phyloP scores from a whole-genome alignment of 2,888 invertebrate species.

The Netelia melanura region DNA sequence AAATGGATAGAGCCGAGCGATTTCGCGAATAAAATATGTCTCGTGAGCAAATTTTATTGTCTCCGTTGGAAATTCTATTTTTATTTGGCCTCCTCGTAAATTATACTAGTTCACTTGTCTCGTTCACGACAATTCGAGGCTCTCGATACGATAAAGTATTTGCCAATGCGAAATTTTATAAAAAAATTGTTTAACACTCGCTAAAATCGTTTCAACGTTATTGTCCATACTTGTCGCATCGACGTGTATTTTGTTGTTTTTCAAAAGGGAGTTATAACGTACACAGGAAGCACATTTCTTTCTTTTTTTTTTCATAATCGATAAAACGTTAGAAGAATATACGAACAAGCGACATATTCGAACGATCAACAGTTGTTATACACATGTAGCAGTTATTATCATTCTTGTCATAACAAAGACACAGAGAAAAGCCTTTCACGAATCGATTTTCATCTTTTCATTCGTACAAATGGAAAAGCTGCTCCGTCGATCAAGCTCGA shows the following conservation, averaged over 20 bases:
- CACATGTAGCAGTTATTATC: conserved; percentile 12
- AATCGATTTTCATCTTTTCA: conserved; percentile 18
- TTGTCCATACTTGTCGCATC: background rate
- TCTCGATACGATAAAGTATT: background rate
- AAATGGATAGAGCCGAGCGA: conserved; percentile 18
- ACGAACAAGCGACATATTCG: conserved; percentile 6
- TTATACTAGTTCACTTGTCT: background rate
- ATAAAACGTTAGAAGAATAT: conserved; percentile 18
- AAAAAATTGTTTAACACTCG: no score
- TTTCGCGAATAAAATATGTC: conserved; percentile 29
- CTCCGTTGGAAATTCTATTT: conserved; percentile 39
- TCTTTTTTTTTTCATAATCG: background rate
- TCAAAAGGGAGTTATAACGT: background rate
- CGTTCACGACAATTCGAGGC: background rate
- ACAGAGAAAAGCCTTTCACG: conserved; percentile 12
- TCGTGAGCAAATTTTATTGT: conserved; percentile 43
- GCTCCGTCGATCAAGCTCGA: background rate
- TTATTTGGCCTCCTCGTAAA: conserved; percentile 35
- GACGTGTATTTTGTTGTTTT: background rate
- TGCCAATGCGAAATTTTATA: no score
- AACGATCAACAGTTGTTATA: conserved; percentile 30
- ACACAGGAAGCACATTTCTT: conserved; percentile 23
- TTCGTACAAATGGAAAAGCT: conserved; percentile 25
- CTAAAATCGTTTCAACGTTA: background rate
- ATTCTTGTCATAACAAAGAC: conserved; percentile 21